Evolutionary conservation across 2,888 invertebrate genomes (phyloP).

Genomic region (Cephus runcator): DNA sequence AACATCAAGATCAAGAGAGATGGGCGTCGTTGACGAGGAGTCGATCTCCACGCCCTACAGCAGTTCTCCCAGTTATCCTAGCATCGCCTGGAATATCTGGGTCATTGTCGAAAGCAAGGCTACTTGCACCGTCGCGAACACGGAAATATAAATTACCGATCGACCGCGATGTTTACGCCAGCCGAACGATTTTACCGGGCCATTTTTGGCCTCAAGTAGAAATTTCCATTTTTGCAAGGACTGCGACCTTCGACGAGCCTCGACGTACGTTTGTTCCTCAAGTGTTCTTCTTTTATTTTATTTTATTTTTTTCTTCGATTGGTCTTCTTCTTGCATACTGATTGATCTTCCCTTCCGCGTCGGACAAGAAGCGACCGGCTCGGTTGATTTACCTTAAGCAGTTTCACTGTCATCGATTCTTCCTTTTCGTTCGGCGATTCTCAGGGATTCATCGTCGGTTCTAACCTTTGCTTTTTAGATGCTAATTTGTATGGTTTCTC

Average conservation of each 20-base stretch:
- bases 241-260: neutral
- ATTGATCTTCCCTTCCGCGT: neutral
- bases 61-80: neutral
- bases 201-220: neutral
- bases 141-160: conserved; percentile 7
- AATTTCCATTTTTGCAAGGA: conserved; percentile 2
- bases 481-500: neutral
- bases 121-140: conserved; percentile 2
- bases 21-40: neutral
- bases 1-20: neutral
- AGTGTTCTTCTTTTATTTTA: neutral
- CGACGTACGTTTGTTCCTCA: neutral
- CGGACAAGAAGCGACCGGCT: neutral
- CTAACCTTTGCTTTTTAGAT: neutral
- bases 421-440: neutral
- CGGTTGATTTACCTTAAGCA: neutral
- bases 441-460: neutral
- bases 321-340: neutral
- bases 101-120: conserved; percentile 36
- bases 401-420: neutral
- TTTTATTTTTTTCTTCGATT: neutral
- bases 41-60: conserved; percentile 1
- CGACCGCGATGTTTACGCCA: neutral
- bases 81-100: conserved; percentile 17
- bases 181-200: neutral